These are phyloP conservation scores for Lamellibrachia satsuma DNA, from an alignment of 2,888 invertebrate genomes.

Conservation along the genomic window DNA sequence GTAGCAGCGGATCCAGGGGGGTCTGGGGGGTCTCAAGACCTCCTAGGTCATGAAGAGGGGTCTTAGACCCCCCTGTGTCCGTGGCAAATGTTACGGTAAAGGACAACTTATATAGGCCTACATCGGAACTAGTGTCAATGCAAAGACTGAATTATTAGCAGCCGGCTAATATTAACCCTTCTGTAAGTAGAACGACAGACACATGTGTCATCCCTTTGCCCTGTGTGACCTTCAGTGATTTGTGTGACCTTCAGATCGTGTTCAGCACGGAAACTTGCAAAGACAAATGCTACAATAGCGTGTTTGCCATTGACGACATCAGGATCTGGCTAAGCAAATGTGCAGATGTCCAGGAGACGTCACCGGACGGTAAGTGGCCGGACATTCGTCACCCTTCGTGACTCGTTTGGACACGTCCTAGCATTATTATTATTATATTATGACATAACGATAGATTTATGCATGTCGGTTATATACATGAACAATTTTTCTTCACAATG, in stretches of 20 bases:
- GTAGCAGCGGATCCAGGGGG: too few species aligned
- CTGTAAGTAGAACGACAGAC: too few species aligned
- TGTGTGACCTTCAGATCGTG: neutral
- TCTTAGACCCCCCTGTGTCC: too few species aligned
- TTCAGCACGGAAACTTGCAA: conserved; percentile 26
- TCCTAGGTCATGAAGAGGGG: too few species aligned
- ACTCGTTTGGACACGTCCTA: neutral
- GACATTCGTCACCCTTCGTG: neutral
- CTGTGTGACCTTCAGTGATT: neutral
- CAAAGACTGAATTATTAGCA: too few species aligned
- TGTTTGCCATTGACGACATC: conserved; percentile 34
- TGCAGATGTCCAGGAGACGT: neutral
- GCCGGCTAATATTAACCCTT: too few species aligned
- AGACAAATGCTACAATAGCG: conserved; percentile 17
- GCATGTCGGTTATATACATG: neutral
- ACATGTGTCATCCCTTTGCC: too few species aligned
- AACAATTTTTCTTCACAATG: neutral
- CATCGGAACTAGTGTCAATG: too few species aligned
- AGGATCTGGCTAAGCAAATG: conserved; percentile 21
- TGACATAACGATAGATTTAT: neutral
- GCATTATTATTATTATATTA: neutral
- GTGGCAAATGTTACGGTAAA: too few species aligned
- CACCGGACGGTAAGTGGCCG: conserved; percentile 34
- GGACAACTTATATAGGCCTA: too few species aligned
- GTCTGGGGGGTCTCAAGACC: too few species aligned